Evolutionary conservation across 2,113 vertebrate species (phyloP).

Genomic region (Todiramphus chloris): DNA sequence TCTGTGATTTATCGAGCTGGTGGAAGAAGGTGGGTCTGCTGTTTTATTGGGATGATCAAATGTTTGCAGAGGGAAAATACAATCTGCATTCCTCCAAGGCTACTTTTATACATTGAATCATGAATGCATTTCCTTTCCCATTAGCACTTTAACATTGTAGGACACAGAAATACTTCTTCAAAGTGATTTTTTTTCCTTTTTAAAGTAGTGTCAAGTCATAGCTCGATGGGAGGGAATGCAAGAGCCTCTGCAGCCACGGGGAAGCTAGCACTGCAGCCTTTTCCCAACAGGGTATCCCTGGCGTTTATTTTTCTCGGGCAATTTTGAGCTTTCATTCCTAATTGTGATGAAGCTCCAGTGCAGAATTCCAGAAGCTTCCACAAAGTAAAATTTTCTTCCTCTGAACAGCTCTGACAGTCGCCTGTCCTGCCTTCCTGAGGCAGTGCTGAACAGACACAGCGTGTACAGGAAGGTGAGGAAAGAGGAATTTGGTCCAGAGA

Average conservation of each 20-base stretch:
- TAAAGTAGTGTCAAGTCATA: background rate
- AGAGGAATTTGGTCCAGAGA: background rate
- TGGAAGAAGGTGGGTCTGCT: slow-evolving; percentile 25
- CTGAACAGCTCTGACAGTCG: background rate
- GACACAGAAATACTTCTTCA: slow-evolving; percentile 16
- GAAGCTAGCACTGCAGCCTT: background rate
- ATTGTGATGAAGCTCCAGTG: background rate
- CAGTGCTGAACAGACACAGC: background rate
- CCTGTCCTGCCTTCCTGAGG: background rate
- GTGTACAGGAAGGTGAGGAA: background rate
- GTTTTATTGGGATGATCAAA: slow-evolving; percentile 45
- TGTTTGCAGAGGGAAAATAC: slow-evolving; percentile 49
- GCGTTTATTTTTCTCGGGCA: background rate
- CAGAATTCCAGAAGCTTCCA: background rate
- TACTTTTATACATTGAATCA: background rate
- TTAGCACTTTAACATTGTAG: slow-evolving; percentile 17
- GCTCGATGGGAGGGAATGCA: background rate
- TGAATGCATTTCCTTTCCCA: slow-evolving; percentile 33
- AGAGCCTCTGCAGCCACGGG: background rate
- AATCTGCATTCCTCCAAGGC: slow-evolving; percentile 34
- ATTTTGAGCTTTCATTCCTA: background rate
- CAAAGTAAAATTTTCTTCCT: background rate
- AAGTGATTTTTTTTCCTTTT: background rate
- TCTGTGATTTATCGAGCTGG: slow-evolving; percentile 42
- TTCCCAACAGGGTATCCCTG: background rate